A percentile compares a stretch with the other conserved stretches of the same genome.
Conservation (phyloP, 2,113 vertebrate species). For the Eulacestoma nigropectus region DNA sequence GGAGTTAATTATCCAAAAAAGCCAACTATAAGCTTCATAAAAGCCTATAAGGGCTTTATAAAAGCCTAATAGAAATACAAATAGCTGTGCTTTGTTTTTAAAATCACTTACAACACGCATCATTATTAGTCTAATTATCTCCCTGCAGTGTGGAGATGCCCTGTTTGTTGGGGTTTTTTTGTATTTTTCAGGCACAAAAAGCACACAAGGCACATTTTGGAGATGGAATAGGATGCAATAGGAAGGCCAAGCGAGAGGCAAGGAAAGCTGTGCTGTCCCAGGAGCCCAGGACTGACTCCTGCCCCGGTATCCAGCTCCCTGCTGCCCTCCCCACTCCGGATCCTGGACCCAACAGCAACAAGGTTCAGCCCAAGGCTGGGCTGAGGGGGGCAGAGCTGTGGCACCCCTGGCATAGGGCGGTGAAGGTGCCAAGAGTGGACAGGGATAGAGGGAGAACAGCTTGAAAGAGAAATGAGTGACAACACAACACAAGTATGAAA, state of each 20-base stretch:
- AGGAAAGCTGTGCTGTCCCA: not conserved
- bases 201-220: not conserved
- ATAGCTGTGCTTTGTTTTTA: conserved; percentile 28
- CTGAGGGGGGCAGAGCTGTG: not conserved
- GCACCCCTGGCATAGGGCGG: not conserved
- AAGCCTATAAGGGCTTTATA: conserved; percentile 33
- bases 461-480: not conserved
- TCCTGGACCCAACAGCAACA: rapidly evolving
- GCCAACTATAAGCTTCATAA: not conserved
- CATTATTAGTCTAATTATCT: conserved; percentile 43
- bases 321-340: not conserved
- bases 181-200: not conserved
- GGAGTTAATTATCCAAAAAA: not conserved
- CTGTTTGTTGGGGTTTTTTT: not conserved
- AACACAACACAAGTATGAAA: not conserved
- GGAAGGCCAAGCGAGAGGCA: not conserved
- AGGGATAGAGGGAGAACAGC: not conserved
- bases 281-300: not conserved
- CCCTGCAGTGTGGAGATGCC: not conserved
- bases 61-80: conserved; percentile 32
- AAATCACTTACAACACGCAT: conserved; percentile 6
- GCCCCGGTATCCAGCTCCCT: rapidly evolving
- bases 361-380: not conserved
- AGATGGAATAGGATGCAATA: not conserved
- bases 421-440: not conserved